phyloP scores from a whole-genome alignment of 2,797 vertebrate species.

The Clarias fuscus region DNA sequence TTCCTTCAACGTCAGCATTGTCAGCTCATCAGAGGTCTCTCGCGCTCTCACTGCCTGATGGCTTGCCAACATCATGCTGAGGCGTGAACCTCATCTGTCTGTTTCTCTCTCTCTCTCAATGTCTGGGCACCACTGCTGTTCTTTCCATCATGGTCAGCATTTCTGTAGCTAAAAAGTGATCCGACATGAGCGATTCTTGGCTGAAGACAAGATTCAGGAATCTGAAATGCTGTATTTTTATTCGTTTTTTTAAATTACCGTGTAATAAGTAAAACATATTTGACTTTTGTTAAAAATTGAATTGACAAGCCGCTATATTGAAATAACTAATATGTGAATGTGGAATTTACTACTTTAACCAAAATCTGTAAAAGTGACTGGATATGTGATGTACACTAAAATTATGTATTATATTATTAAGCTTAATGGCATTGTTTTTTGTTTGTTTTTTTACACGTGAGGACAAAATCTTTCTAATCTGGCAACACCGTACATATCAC shows the following conservation, averaged over 20 bases:
- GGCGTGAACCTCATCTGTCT: constrained; percentile 27
- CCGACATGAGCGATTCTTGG: not conserved
- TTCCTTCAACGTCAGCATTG: constrained; percentile 28
- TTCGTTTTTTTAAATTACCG: too few relatives aligned
- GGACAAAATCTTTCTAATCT: not conserved
- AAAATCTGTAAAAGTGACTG: not conserved
- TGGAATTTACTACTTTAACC: not conserved
- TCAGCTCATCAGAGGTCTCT: constrained; percentile 42
- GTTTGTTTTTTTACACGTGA: too few relatives aligned
- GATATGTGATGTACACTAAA: not conserved
- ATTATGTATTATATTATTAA: not conserved
- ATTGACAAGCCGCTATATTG: not conserved
- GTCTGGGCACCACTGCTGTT: constrained; percentile 9
- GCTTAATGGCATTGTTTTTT: not conserved
- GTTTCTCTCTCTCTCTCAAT: not conserved
- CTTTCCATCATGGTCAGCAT: constrained; percentile 1
- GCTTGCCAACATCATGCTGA: constrained; percentile 24
- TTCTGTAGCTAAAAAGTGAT: not conserved
- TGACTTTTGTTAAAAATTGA: not conserved
- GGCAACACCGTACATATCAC: not conserved
- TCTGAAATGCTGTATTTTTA: not conserved
- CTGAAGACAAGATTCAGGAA: not conserved
- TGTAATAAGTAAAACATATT: not conserved
- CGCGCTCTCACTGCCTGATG: constrained; percentile 38
- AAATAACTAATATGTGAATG: not conserved